Conservation (phyloP, 2,888 invertebrate species). For the Thysanoteuthis rhombus region DNA sequence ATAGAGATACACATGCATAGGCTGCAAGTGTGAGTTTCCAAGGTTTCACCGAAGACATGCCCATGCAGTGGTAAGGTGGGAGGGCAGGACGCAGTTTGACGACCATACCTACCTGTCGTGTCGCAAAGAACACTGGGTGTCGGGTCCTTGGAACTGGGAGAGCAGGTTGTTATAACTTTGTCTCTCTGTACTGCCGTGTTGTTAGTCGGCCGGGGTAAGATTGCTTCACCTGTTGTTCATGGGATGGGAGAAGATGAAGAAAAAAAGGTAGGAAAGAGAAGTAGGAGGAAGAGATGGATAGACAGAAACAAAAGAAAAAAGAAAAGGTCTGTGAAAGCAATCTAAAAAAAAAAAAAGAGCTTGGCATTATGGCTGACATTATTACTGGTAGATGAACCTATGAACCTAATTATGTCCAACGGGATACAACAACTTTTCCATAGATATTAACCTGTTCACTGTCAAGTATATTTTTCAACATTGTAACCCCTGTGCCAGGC, state of each 20-base stretch:
- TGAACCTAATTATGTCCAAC: too few species aligned
- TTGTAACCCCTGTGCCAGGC: too few species aligned
- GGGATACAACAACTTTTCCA: too few species aligned
- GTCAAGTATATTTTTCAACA: too few species aligned
- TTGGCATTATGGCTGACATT: too few species aligned
- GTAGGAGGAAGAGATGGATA: background rate
- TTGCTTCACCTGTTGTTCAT: constrained; percentile 12
- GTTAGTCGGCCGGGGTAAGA: background rate
- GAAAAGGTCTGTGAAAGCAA: too few species aligned
- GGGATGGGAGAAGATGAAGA: background rate
- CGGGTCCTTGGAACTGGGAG: background rate
- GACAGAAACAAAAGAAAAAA: too few species aligned
- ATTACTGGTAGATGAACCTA: too few species aligned
- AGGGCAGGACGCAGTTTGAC: background rate
- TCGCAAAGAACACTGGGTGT: background rate
- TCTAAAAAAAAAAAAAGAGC: too few species aligned
- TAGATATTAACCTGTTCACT: too few species aligned
- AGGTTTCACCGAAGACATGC: background rate
- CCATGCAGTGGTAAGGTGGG: background rate
- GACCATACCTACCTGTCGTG: background rate
- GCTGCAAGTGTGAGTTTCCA: too few species aligned
- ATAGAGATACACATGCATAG: too few species aligned
- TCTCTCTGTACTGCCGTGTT: background rate
- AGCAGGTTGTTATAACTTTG: background rate
- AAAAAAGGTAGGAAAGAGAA: background rate